phyloP scores from a whole-genome alignment of 2,888 invertebrate species.

The Euclidia mi region DNA sequence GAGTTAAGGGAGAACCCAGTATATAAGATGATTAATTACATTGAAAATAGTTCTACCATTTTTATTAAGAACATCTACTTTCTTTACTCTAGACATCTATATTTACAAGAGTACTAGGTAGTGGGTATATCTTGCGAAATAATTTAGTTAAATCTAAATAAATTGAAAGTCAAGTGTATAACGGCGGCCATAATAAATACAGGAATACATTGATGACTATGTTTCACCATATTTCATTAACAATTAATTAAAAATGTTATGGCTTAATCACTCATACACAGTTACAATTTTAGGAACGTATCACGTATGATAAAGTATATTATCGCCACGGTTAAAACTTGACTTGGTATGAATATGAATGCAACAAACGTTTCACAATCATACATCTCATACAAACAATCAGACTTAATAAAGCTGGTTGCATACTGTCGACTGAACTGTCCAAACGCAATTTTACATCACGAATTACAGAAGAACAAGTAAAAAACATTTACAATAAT shows the following conservation, averaged over 20 bases:
- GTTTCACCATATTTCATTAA: background rate
- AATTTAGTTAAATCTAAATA: constrained; percentile 73
- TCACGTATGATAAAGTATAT: background rate
- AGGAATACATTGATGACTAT: background rate
- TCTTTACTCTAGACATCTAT: constrained; percentile 70
- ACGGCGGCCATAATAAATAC: constrained; percentile 21
- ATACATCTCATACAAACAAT: constrained; percentile 59
- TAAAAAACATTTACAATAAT: constrained; percentile 33
- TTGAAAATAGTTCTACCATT: constrained; percentile 43
- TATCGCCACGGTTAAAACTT: constrained; percentile 25
- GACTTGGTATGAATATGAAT: constrained; percentile 40
- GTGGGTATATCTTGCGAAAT: constrained; percentile 85
- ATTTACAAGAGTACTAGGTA: constrained; percentile 80
- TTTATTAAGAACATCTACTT: constrained; percentile 50
- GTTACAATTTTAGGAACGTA: constrained; percentile 1
- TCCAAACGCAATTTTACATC: constrained; percentile 38
- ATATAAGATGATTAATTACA: constrained; percentile 46
- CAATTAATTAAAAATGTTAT: constrained; percentile 2
- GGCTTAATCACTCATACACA: background rate
- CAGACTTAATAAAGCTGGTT: constrained; percentile 64
- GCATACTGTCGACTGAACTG: constrained; percentile 61
- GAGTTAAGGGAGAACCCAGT: constrained; percentile 63
- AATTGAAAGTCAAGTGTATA: constrained; percentile 32
- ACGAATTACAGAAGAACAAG: constrained; percentile 30
- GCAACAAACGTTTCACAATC: constrained; percentile 48